phyloP scores from a whole-genome alignment of 2,113 vertebrate genomes.

The Rallus limicola region DNA sequence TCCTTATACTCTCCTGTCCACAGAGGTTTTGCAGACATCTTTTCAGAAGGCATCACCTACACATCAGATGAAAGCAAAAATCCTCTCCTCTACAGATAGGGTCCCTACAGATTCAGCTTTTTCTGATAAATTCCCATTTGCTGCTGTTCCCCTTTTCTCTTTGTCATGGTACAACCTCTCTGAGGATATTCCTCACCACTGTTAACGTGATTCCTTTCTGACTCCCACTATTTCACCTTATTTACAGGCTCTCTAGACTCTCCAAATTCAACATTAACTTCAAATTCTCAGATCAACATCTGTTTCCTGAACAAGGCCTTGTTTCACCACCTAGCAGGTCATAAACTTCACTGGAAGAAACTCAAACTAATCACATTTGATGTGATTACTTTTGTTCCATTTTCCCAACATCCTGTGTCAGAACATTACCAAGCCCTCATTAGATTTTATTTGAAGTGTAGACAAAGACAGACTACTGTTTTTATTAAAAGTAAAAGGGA shows the following conservation, averaged over 20 bases:
- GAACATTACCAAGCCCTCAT: conserved; percentile 37
- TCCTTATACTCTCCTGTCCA: not conserved
- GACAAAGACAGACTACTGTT: conserved; percentile 14
- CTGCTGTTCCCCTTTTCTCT: not conserved
- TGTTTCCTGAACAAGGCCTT: conserved; percentile 2
- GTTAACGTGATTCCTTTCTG: not conserved
- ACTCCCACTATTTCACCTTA: not conserved
- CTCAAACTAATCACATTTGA: conserved; percentile 7
- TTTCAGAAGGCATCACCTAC: not conserved
- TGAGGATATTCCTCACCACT: not conserved
- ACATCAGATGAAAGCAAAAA: not conserved
- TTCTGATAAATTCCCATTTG: not conserved
- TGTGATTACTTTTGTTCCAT: conserved; percentile 16
- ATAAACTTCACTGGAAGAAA: conserved; percentile 40
- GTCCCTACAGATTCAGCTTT: not conserved
- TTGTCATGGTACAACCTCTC: not conserved
- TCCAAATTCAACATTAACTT: not conserved
- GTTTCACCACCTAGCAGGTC: conserved; percentile 28
- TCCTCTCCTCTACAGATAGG: not conserved
- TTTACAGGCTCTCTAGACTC: not conserved
- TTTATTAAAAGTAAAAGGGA: conserved; percentile 21
- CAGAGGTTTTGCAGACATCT: not conserved
- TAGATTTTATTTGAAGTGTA: conserved; percentile 32
- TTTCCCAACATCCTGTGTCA: conserved; percentile 2
- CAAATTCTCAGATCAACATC: conserved; percentile 9